A percentile compares a stretch with the other conserved stretches of the same genome.
These are phyloP conservation scores for Phylloscopus trochilus DNA, from an alignment of 2,113 vertebrate genomes.

Conservation along the genomic window DNA sequence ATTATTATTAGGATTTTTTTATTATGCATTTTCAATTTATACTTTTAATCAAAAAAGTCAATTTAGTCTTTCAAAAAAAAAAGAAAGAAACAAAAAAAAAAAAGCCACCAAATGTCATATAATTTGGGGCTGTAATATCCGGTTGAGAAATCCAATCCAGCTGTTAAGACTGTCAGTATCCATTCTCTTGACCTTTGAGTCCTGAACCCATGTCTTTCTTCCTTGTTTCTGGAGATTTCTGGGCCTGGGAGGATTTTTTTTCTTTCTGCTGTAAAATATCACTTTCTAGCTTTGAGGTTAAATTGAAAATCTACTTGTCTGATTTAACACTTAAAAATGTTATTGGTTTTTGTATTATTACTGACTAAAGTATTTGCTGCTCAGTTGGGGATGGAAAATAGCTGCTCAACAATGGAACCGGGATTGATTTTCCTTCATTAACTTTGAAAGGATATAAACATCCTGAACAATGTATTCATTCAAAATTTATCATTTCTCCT, in stretches of 20 bases:
- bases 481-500: background rate
- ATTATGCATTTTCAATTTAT: background rate
- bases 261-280: background rate
- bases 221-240: background rate
- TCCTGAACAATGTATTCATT: background rate
- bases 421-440: constrained; percentile 35
- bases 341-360: constrained; percentile 5
- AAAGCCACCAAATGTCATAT: background rate
- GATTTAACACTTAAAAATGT: constrained; percentile 26
- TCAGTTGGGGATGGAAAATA: background rate
- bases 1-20: too few relatives aligned
- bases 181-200: background rate
- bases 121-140: background rate
- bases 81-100: background rate
- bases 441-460: background rate
- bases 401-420: background rate
- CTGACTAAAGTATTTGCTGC: background rate
- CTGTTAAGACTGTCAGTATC: background rate
- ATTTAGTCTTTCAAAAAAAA: background rate
- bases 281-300: background rate
- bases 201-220: background rate
- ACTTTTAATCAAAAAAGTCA: background rate
- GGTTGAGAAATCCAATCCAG: background rate
- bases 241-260: background rate
- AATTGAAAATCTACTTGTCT: background rate